Conservation (phyloP, 2,113 vertebrate species). For the Chaetodon trifascialis region DNA sequence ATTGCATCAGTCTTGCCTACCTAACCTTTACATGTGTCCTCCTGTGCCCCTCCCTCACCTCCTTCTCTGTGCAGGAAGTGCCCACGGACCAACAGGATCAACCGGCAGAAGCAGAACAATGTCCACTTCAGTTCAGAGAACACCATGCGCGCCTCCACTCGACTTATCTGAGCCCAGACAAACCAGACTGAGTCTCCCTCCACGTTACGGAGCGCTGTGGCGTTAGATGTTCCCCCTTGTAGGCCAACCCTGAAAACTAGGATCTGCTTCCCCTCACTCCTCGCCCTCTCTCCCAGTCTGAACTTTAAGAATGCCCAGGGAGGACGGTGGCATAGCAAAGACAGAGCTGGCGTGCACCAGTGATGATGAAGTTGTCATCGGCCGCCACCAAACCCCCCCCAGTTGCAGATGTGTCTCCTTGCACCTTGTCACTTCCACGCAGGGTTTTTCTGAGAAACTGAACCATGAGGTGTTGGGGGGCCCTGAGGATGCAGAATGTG, state of each 20-base stretch:
- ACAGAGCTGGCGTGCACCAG: slow-evolving; percentile 39
- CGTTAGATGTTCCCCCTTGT: slow-evolving; percentile 65
- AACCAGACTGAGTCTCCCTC: slow-evolving; percentile 41
- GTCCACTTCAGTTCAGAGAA: slow-evolving; percentile 99
- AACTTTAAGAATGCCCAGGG: slow-evolving; percentile 55
- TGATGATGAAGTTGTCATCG: slow-evolving; percentile 24
- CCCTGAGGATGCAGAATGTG: slow-evolving; percentile 64
- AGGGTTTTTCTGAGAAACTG: slow-evolving; percentile 51
- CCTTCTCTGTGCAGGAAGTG: slow-evolving; percentile 90
- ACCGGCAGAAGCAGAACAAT: slow-evolving; percentile 99
- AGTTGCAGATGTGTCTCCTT: slow-evolving; percentile 47
- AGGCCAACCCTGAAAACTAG: slow-evolving; percentile 65
- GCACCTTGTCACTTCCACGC: slow-evolving; percentile 61
- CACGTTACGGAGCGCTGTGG: slow-evolving; percentile 43
- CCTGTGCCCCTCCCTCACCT: not conserved
- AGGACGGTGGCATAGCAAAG: slow-evolving; percentile 48
- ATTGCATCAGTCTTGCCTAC: too few relatives aligned
- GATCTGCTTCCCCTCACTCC: slow-evolving; percentile 61
- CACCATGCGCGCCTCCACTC: slow-evolving; percentile 98
- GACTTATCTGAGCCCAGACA: slow-evolving; percentile 91
- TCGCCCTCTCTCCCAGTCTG: slow-evolving; percentile 50
- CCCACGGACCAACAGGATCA: slow-evolving; percentile 98
- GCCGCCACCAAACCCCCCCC: slow-evolving; percentile 4
- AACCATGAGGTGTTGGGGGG: slow-evolving; percentile 59
- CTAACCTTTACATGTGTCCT: not conserved